Conservation (phyloP, 2,113 vertebrate genomes). For the Anguilla japonica region DNA sequence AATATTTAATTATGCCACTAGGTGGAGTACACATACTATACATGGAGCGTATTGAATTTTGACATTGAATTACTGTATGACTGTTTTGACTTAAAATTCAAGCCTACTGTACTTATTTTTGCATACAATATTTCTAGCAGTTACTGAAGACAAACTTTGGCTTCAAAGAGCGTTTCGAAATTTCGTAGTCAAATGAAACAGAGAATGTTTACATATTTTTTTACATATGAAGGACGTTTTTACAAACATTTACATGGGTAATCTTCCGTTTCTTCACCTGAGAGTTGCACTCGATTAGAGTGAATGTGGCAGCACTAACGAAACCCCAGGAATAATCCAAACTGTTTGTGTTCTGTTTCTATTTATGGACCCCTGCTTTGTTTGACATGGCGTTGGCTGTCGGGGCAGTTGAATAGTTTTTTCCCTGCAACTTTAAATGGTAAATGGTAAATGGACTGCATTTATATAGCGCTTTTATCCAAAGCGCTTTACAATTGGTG, state of each 20-base stretch:
- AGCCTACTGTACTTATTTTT: no score
- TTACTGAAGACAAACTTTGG: no score
- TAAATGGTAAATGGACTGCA: no score
- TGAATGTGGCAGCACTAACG: slow-evolving; percentile 12
- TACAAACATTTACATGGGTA: background rate
- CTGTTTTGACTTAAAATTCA: background rate
- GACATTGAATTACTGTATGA: background rate
- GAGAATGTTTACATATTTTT: no score
- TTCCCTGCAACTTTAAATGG: slow-evolving; percentile 24
- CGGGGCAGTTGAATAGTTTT: slow-evolving; percentile 30
- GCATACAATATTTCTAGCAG: no score
- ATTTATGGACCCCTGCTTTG: slow-evolving; percentile 34
- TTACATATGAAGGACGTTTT: background rate
- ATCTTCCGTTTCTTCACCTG: background rate
- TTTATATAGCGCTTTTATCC: no score
- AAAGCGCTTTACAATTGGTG: no score
- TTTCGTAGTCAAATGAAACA: no score
- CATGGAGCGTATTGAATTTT: no score
- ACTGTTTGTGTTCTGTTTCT: slow-evolving; percentile 22
- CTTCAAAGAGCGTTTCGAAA: no score
- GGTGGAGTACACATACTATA: slow-evolving; percentile 39
- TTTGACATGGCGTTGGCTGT: slow-evolving; percentile 26
- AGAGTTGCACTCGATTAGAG: background rate
- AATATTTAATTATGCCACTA: slow-evolving; percentile 34
- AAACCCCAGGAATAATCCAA: background rate